phyloP scores from a whole-genome alignment of 2,888 invertebrate species.

The Drosophila greeni region DNA sequence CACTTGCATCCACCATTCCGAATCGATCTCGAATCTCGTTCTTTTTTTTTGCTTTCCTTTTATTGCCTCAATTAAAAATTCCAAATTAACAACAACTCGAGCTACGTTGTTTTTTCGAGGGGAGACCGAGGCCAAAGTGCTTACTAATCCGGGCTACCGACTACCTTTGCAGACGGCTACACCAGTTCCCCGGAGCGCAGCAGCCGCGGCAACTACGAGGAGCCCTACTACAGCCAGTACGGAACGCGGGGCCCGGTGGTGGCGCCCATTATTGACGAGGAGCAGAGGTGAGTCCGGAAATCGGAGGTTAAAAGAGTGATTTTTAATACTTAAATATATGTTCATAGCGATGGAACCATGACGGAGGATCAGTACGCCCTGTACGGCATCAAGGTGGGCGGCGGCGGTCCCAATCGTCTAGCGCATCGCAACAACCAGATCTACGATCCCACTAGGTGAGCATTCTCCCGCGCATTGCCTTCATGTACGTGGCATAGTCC shows the following conservation, averaged over 20 bases:
- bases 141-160: not conserved
- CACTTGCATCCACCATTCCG: conserved; percentile 19
- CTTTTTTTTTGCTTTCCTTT: not conserved
- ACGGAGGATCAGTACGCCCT: conserved; percentile 85
- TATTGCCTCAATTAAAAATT: conserved; percentile 17
- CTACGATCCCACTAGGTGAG: conserved; percentile 79
- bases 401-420: conserved; percentile 79
- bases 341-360: conserved; percentile 83
- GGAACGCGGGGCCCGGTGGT: conserved; percentile 84
- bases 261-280: conserved; percentile 95
- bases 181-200: conserved; percentile 92
- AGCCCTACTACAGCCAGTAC: conserved; percentile 92
- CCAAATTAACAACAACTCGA: conserved; percentile 6
- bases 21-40: not conserved
- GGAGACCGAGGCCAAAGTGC: not conserved
- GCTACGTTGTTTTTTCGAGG: not conserved
- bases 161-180: conserved; percentile 83
- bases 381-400: conserved; percentile 83
- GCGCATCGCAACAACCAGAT: conserved; percentile 79
- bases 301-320: too few relatives aligned
- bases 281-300: conserved; percentile 80
- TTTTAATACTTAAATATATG: too few relatives aligned
- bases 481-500: conserved; percentile 55
- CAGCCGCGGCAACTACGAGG: conserved; percentile 87
- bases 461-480: conserved; percentile 43